These are phyloP conservation scores for Cyrtorhinus lividipennis DNA, from an alignment of 1,140 invertebrate genomes.

Conservation along the genomic window DNA sequence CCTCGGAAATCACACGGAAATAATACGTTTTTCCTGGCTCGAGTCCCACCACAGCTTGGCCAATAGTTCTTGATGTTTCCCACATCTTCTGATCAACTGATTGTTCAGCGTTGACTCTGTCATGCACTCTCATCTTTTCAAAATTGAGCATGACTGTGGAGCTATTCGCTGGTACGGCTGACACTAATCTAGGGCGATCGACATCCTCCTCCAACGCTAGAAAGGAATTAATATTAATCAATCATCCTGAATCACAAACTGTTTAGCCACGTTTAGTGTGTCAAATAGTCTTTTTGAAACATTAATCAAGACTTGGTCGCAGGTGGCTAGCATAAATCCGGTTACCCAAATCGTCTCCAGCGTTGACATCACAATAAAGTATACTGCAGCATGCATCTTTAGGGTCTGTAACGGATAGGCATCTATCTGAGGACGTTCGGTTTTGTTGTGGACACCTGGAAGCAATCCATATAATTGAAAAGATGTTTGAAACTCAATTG, in stretches of 20 bases:
- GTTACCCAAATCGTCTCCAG: conserved; percentile 6
- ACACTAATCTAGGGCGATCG: conserved; percentile 27
- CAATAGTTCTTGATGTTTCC: conserved; percentile 27
- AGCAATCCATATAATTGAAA: too few species aligned
- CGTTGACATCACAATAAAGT: conserved; percentile 56
- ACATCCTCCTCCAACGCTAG: conserved; percentile 31
- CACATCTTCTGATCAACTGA: conserved; percentile 31
- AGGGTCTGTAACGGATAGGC: conserved; percentile 54
- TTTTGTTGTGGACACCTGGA: conserved; percentile 37
- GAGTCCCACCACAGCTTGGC: conserved; percentile 23
- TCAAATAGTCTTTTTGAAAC: too few species aligned
- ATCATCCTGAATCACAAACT: too few species aligned
- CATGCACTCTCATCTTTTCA: conserved; percentile 18
- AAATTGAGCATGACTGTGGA: conserved; percentile 29
- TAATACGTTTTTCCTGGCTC: conserved; percentile 27
- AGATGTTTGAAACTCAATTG: conserved; percentile 11
- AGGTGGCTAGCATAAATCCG: too few species aligned
- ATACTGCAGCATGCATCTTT: conserved; percentile 70
- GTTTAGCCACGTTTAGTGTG: too few species aligned
- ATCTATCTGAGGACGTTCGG: conserved; percentile 40
- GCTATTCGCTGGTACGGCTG: conserved; percentile 30
- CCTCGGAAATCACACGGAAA: conserved; percentile 27
- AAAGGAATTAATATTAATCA: too few species aligned
- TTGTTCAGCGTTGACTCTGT: conserved; percentile 27
- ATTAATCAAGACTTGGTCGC: too few species aligned